Base-by-base conservation (phyloP, 1,140 invertebrate species). In the Drosophila nigromelanica region DNA sequence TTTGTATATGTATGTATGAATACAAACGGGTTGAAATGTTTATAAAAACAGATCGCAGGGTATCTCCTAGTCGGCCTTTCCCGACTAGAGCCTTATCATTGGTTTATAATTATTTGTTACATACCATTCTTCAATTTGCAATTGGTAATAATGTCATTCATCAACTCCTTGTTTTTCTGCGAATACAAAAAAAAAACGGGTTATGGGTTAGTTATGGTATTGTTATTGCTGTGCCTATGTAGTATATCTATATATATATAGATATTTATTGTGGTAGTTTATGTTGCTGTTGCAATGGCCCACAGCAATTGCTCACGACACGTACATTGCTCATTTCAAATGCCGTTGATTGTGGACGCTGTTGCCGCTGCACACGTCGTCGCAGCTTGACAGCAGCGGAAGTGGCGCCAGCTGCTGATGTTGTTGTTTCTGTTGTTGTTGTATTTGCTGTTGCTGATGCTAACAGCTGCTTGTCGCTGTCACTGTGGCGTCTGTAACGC, bases 151-250 rank as follows among this genome's bases (percentile, higher is more conserved):
- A 95, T 91, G 78, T 95, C 94, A 80, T 93, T 94, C 94, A 95
- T 95, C 70, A 94, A 92, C 78, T 95, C 94, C 91, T 95, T 95
- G 90, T 95, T 94, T 93, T 95, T 95, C 94, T 95, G 94, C 58
- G 94, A 95, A 72, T 81, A 89, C 92, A 90, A 91, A 82, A 91
- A 85, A 79, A 85, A 79, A 82, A n/a, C n/a, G n/a, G 58, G 58
- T 40, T 67, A 62, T 40, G 11, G 42, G 18, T 35, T 52, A 72
- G 47, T 50, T 68, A 51, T 15, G 30, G 33, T 10, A 4, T 15
- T 45, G 24, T 14, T 11, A 3, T 54, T 24, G 24, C 50, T 55
- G 10, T 51, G 67, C 3, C 61, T 56, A 4, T 37, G 40, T 5
- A 42, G 10, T n/a, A n/a, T n/a, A n/a, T n/a, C 27, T 30, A 33